phyloP scores from a whole-genome alignment of 37 sponge, comb jelly and placozoan genomes.

The Halichondria panicea region DNA sequence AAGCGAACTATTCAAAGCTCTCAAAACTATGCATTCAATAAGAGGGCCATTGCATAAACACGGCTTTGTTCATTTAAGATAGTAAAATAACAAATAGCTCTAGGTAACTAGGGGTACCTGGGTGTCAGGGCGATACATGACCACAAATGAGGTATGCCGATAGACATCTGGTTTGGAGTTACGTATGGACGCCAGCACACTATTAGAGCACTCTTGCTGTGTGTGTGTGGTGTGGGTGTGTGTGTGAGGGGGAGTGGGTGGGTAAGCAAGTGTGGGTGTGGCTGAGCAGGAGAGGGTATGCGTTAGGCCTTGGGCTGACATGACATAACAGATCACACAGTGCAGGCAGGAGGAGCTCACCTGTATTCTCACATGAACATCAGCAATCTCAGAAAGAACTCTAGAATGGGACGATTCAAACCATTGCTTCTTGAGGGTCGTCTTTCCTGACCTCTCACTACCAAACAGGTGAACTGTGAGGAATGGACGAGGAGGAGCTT shows the following conservation, averaged over 20 bases:
- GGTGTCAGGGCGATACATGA: constrained; percentile 49
- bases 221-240: not conserved
- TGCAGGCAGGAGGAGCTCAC: not conserved
- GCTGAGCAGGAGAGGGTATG: constrained; percentile 2
- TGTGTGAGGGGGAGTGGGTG: not conserved
- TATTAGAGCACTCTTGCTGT: not conserved
- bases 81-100: too few relatives aligned
- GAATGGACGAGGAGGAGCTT: constrained; percentile 6
- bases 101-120: too few relatives aligned
- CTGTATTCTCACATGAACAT: constrained; percentile 41
- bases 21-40: too few relatives aligned
- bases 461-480: constrained; percentile 55
- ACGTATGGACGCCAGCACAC: not conserved
- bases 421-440: constrained; percentile 50
- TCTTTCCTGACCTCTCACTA: constrained; percentile 54
- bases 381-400: constrained; percentile 46
- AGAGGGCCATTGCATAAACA: too few relatives aligned
- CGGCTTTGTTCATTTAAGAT: too few relatives aligned
- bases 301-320: too few relatives aligned
- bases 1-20: too few relatives aligned
- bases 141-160: constrained; percentile 8
- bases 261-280: not conserved
- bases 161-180: not conserved
- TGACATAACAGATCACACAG: not conserved
- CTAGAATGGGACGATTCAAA: constrained; percentile 27